Evolutionary conservation across 23 tunicate genomes (phyloP).

Genomic region (Styela plicata): DNA sequence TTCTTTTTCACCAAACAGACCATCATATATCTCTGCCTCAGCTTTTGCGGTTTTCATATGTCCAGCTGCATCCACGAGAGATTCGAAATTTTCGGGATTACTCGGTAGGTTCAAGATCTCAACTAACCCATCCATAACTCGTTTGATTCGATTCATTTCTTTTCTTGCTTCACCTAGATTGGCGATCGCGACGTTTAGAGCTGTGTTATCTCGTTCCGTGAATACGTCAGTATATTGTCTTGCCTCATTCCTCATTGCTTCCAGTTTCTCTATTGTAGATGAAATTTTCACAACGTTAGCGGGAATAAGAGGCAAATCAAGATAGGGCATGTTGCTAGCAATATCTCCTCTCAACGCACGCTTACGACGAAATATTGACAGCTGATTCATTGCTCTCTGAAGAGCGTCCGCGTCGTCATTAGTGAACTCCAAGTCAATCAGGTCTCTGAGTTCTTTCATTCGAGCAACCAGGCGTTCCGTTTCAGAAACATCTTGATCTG

Average conservation of each 20-base stretch:
- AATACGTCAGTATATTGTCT: conserved; percentile 1
- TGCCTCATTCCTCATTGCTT: background rate
- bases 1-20: conserved; percentile 5
- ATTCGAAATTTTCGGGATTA: background rate
- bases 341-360: conserved; percentile 23
- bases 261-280: background rate
- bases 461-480: background rate
- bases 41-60: background rate
- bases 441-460: background rate
- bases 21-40: background rate
- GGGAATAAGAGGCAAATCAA: background rate
- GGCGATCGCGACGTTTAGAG: background rate
- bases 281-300: background rate
- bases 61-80: background rate
- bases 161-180: background rate
- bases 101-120: background rate
- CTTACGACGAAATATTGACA: background rate
- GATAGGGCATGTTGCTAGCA: background rate
- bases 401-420: background rate
- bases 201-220: background rate
- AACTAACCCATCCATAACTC: background rate
- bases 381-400: background rate
- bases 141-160: background rate
- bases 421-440: background rate
- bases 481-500: background rate